phyloP scores from a whole-genome alignment of 2,888 invertebrate species.

The Caenorhabditis drosophilae region DNA sequence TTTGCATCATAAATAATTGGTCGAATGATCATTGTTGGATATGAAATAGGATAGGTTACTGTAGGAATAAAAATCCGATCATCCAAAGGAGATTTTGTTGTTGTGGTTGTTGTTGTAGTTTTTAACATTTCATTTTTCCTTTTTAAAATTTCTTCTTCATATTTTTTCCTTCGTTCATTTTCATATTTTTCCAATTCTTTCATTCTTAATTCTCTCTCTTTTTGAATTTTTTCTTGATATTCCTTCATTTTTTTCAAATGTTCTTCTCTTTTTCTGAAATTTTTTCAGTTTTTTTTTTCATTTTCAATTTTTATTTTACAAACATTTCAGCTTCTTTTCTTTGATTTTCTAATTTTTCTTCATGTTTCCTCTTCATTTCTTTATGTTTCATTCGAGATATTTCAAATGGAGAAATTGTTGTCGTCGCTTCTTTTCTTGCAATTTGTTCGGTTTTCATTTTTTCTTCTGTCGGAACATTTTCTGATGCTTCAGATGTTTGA shows the following conservation, averaged over 20 bases:
- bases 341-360: constrained; percentile 1
- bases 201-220: not conserved
- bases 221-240: constrained; percentile 10
- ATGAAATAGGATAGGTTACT: not conserved
- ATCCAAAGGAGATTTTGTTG: not conserved
- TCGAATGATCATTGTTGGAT: not conserved
- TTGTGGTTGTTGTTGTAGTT: constrained; percentile 3
- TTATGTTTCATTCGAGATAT: constrained; percentile 21
- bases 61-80: not conserved
- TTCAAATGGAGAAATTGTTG: too few relatives aligned
- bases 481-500: too few relatives aligned
- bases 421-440: too few relatives aligned
- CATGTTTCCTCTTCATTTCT: constrained; percentile 17
- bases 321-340: too few relatives aligned
- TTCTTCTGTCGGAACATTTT: too few relatives aligned
- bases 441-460: too few relatives aligned
- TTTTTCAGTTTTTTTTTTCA: constrained; percentile 15
- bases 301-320: too few relatives aligned
- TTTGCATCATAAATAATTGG: not conserved
- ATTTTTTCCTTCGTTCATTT: not conserved
- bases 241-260: constrained; percentile 18
- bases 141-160: not conserved
- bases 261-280: too few relatives aligned
- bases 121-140: not conserved
- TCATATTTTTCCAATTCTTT: not conserved